These are phyloP conservation scores for Excalfactoria chinensis DNA, from an alignment of 2,113 vertebrate species.

Conservation along the genomic window DNA sequence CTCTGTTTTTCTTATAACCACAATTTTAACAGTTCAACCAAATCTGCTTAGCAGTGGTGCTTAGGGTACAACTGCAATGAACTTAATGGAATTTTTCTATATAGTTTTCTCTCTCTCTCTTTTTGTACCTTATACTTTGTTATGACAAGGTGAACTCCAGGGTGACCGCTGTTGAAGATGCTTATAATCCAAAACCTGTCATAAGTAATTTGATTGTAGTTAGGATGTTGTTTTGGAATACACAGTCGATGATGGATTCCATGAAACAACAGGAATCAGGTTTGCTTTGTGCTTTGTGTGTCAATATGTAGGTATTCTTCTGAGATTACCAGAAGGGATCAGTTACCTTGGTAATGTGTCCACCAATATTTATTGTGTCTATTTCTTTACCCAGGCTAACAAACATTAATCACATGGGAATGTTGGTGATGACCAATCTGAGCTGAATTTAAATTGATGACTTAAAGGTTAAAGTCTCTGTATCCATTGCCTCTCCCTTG, in stretches of 20 bases:
- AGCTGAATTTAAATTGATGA: conserved; percentile 64
- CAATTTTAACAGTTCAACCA: neutral
- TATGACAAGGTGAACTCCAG: neutral
- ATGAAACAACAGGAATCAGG: neutral
- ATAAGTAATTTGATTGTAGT: neutral
- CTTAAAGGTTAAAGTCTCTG: conserved; percentile 60
- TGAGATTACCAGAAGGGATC: conserved; percentile 59
- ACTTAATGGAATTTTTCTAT: neutral
- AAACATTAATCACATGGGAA: conserved; percentile 63
- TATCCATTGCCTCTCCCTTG: conserved; percentile 40
- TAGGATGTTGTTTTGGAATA: neutral
- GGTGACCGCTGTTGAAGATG: neutral
- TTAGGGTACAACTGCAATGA: neutral
- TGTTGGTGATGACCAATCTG: conserved; percentile 47
- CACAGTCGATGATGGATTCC: neutral
- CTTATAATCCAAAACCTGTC: neutral
- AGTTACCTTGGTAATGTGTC: conserved; percentile 70
- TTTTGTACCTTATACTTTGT: neutral
- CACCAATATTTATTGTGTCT: conserved; percentile 66
- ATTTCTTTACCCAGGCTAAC: conserved; percentile 58
- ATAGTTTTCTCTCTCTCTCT: neutral
- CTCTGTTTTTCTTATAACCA: conserved; percentile 23
- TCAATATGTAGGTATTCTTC: conserved; percentile 45
- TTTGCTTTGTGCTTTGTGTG: neutral
- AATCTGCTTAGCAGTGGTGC: neutral